Evolutionary conservation across 2,888 invertebrate species (phyloP).

Genomic region (Marasmarcha lunaedactyla): DNA sequence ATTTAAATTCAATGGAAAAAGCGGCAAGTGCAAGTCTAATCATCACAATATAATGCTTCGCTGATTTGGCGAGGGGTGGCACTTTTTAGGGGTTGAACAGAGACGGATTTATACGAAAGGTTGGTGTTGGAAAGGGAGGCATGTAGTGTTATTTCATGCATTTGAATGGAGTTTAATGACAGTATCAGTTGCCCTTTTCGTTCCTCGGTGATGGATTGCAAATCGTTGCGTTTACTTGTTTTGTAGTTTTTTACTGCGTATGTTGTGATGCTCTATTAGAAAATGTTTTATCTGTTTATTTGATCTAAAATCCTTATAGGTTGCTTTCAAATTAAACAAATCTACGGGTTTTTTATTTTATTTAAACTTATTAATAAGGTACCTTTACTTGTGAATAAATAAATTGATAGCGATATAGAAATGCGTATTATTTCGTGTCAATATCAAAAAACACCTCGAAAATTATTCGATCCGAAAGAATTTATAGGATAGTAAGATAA

Average conservation of each 20-base stretch:
- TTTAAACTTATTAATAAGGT: background rate
- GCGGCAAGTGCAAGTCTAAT: constrained; percentile 64
- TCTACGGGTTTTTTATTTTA: background rate
- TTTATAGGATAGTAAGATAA: background rate
- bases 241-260: constrained; percentile 18
- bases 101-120: constrained; percentile 22
- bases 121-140: constrained; percentile 25
- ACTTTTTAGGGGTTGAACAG: constrained; percentile 40
- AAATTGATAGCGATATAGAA: background rate
- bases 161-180: constrained; percentile 67
- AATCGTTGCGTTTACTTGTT: constrained; percentile 41
- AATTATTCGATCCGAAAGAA: too few species aligned
- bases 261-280: background rate
- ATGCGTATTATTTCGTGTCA: too few species aligned
- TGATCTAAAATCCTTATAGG: background rate
- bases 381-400: background rate
- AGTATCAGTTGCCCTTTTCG: constrained; percentile 50
- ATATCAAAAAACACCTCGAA: too few species aligned
- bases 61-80: constrained; percentile 41
- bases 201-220: constrained; percentile 59
- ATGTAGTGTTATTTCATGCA: constrained; percentile 27
- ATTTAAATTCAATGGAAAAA: constrained; percentile 65
- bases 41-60: constrained; percentile 68
- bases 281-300: background rate
- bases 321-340: background rate